A percentile compares a stretch with the other conserved stretches of the same genome.
phyloP scores from a whole-genome alignment of 2,113 vertebrate genomes.

The Delphinus delphis region DNA sequence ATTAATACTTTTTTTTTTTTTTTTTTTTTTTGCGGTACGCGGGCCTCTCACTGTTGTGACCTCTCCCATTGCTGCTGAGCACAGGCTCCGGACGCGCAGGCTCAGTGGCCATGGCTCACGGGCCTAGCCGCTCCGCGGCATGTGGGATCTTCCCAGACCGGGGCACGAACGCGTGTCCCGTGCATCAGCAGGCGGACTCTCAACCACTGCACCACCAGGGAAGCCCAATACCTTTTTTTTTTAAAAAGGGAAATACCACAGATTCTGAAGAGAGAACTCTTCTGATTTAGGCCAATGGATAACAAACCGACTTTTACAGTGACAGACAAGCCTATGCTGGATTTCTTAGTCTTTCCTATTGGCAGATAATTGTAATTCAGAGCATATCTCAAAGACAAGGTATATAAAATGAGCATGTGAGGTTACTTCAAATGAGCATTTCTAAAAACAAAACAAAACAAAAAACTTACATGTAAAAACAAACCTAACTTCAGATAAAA shows the following conservation, averaged over 20 bases:
- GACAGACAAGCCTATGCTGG: background rate
- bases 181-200: too few species aligned
- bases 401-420: slow-evolving; percentile 9
- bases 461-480: background rate
- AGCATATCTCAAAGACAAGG: background rate
- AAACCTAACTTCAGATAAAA: slow-evolving; percentile 24
- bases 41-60: too few species aligned
- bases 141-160: too few species aligned
- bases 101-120: too few species aligned
- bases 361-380: background rate
- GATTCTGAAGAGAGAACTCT: background rate
- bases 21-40: too few species aligned
- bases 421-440: background rate
- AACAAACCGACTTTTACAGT: background rate
- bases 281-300: background rate
- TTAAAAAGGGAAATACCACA: background rate
- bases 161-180: too few species aligned
- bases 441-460: background rate
- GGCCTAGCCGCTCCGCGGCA: too few species aligned
- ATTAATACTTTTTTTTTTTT: background rate
- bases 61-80: too few species aligned
- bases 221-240: background rate
- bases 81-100: too few species aligned
- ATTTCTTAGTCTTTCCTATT: background rate
- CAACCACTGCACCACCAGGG: too few species aligned